Evolutionary conservation across 2,888 invertebrate species (phyloP), one percentile per base, ranked within the genome.

Genomic region (Cerastis leucographa): DNA sequence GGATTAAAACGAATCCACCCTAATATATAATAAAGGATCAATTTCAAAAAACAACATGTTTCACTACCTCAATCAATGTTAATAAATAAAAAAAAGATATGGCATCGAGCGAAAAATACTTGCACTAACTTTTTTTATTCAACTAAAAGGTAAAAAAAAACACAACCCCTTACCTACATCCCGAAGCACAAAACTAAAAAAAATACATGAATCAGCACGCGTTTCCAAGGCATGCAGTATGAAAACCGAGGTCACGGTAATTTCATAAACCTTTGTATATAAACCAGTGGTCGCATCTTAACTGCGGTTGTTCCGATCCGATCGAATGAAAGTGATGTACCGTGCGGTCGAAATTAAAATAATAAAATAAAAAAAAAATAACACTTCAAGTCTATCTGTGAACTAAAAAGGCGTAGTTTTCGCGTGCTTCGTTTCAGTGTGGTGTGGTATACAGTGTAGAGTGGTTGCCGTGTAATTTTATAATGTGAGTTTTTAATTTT

Each of bases 201-300:
- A 59, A 56, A 7, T 46, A 54, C 56, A 75, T 88, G 87, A 88
- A 78, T 88, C 88, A 85, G 85, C 66, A 9, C 42, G 17, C 25
- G 61, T 66, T 75, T 66, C 72, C 80, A 78, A 71, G 61, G 71
- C 62, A 83, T 83, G 56, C 29, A 44, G 70, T 84, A 59, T 83
- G 83, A 81, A 86, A 77, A 78, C 49, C 88, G 86, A 88, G 88
- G 88, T 87, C 88, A 88, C 19, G 44, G 46, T 44, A 84, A 83
- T 90, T 90, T 90, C 90, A 89, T 90, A 87, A 89, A 90, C 87
- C 40, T 69, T 84, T 85, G 84, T 90, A 90, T 90, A 90, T 84
- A 90, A 90, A 87, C 69, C 29, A 86, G 74, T 8, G 49, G 49
- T 9, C 73, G 78, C 77, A 83, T 86, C 81, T 82, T 76, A 72